These are phyloP conservation scores for Tachypleus tridentatus DNA, from an alignment of 1,140 invertebrate species.

Conservation along the genomic window DNA sequence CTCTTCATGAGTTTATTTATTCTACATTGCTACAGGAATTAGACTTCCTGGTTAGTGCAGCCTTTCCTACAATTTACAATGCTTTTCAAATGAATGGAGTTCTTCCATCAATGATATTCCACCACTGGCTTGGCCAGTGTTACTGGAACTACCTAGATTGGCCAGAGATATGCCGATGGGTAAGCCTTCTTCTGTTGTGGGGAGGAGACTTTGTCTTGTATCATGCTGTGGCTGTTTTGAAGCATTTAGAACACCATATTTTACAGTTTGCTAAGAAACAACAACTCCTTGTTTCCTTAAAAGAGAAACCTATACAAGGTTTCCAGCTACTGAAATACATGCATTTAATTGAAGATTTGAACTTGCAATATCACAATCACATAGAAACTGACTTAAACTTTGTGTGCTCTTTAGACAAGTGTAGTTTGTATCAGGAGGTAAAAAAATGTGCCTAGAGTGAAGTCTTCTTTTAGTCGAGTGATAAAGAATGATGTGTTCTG, in stretches of 20 bases:
- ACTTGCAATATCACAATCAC: too few relatives aligned
- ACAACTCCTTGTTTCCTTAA: too few relatives aligned
- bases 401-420: too few relatives aligned
- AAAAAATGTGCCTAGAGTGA: too few relatives aligned
- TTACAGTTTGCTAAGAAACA: neutral
- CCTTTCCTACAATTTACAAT: constrained; percentile 7
- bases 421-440: too few relatives aligned
- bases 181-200: constrained; percentile 7
- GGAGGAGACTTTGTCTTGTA: constrained; percentile 11
- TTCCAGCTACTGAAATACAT: too few relatives aligned
- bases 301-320: too few relatives aligned
- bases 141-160: constrained; percentile 18
- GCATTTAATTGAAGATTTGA: too few relatives aligned
- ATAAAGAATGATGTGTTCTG: too few relatives aligned
- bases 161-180: constrained; percentile 6
- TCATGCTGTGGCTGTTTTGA: constrained; percentile 11
- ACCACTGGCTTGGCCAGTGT: constrained; percentile 10
- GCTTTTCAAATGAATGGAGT: constrained; percentile 6
- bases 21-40: constrained; percentile 5
- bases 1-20: neutral
- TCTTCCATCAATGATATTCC: constrained; percentile 11
- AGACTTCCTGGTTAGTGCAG: constrained; percentile 9
- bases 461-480: too few relatives aligned
- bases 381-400: too few relatives aligned
- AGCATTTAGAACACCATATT: constrained; percentile 8